These are phyloP conservation scores for Pristionchus arcanus DNA, from an alignment of 2,888 invertebrate species.

Conservation along the genomic window DNA sequence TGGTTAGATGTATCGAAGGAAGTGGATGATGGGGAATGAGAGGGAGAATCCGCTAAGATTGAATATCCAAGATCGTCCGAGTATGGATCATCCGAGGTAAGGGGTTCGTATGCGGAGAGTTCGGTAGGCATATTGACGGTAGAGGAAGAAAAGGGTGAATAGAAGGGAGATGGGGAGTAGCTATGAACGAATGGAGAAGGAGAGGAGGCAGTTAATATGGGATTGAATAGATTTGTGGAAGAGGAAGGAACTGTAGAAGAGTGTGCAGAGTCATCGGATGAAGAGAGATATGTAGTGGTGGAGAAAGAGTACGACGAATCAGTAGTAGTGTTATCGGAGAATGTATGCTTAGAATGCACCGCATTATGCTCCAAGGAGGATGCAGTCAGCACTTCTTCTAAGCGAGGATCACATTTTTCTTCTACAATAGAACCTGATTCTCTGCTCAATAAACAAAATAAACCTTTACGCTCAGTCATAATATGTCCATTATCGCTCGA, in stretches of 20 bases:
- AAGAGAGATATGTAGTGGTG: neutral
- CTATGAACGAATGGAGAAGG: neutral
- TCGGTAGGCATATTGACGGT: too few species aligned
- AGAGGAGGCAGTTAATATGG: neutral
- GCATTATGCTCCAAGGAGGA: neutral
- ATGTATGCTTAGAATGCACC: too few species aligned
- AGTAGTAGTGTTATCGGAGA: neutral
- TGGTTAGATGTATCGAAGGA: too few species aligned
- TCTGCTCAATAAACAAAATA: too few species aligned
- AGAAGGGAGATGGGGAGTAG: neutral
- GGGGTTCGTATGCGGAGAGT: too few species aligned
- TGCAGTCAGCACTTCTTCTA: neutral
- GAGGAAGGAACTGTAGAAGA: neutral
- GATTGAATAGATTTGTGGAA: neutral
- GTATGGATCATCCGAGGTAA: too few species aligned
- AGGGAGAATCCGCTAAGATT: too few species aligned
- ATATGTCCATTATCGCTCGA: neutral
- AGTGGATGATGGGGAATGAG: too few species aligned
- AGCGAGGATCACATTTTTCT: neutral
- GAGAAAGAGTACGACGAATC: neutral
- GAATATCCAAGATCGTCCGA: too few species aligned
- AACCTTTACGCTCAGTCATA: neutral
- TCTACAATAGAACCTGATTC: too few species aligned
- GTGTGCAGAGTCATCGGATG: neutral
- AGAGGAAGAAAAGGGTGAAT: neutral